Conservation (phyloP, 2,888 invertebrate genomes). For the Panopea generosa region DNA sequence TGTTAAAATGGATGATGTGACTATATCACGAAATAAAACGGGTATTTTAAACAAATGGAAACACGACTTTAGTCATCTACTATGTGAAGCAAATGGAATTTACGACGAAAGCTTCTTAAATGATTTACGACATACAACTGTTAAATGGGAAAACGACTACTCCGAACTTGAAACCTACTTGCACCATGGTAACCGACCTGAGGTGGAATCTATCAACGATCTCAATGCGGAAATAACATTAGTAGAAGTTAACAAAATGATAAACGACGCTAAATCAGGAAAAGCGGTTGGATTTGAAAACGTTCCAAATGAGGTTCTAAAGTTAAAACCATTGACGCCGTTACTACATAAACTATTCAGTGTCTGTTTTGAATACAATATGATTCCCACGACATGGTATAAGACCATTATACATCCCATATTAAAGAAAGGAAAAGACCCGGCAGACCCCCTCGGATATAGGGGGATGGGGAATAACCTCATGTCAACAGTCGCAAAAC, state of each 20-base stretch:
- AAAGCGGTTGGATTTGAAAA: constrained; percentile 12
- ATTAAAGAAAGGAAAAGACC: constrained; percentile 1
- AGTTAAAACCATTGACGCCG: background rate
- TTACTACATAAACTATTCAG: constrained; percentile 3
- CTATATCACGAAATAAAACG: no score
- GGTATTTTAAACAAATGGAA: no score
- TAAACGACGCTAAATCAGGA: background rate
- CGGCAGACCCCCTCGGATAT: background rate
- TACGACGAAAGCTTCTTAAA: no score
- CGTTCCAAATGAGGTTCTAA: background rate
- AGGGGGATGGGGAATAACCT: background rate
- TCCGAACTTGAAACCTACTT: no score
- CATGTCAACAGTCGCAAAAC: background rate
- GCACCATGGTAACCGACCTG: no score
- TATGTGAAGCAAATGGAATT: no score
- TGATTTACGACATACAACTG: no score
- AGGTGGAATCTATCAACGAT: no score
- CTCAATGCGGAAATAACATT: constrained; percentile 1
- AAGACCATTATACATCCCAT: constrained; percentile 15
- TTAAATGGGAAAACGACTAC: no score
- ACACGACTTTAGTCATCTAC: no score
- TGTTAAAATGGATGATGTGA: no score
- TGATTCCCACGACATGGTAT: constrained; percentile 1
- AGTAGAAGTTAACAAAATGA: background rate
- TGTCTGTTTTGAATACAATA: background rate